Base-by-base conservation (phyloP, 1,140 invertebrate species). In the Diuraphis noxia region DNA sequence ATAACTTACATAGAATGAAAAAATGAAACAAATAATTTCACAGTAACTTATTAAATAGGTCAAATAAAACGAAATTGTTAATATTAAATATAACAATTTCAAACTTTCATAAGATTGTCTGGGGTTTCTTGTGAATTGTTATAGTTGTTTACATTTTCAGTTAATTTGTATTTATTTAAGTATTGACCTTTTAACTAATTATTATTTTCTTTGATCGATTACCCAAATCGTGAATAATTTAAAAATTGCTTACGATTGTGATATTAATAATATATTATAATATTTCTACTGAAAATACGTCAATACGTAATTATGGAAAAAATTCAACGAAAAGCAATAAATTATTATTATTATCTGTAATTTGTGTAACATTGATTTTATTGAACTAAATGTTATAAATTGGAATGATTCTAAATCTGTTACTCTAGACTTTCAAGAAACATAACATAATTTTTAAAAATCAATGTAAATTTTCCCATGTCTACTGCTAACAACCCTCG, bases 1-100 rank as follows among this genome's bases (percentile, higher is more conserved):
- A n/a, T 63, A 23, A n/a, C n/a, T n/a, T 63, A 72, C 13, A 63
- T n/a, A 5, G 30, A 72, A n/a, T 72, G 13, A n/a, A 72, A 72
- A 56, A 72, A 72, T 72, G 17, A 72, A 72, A 72, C 56, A 72
- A 72, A 72, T 72, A 72, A 72, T 72, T 72, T 72, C n/a, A 72
- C 4, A 72, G 13, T 72, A 17, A n/a, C 5, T 72, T 72, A 72
- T n/a, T n/a, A 72, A 72, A n/a, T 72, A 72, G 30, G 56, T 72
- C 56, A 72, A 72, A 72, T 13, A n/a, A 56, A 49, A 72, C 17
- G 4, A 72, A 72, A 72, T n/a, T n/a, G n/a, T n/a, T 72, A n/a
- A 6, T 72, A 72, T 72, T 49, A 49, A 21, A 21, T 49, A 21
- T 46, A 46, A 46, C 17, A 46, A 4, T 63, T n/a, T 56, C 30